phyloP scores from a whole-genome alignment of 2,888 invertebrate genomes.

The Epinotia nisella region DNA sequence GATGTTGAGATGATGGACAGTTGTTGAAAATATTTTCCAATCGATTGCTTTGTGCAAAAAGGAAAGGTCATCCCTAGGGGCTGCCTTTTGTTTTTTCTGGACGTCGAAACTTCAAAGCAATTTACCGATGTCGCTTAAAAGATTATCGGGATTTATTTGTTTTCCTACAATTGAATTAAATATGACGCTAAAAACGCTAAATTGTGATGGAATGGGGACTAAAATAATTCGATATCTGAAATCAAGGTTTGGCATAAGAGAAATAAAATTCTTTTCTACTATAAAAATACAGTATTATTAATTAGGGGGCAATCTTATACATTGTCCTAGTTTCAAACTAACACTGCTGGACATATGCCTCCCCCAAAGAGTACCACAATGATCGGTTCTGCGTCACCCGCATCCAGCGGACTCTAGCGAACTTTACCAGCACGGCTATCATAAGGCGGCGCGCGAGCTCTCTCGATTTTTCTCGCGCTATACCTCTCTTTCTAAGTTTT shows the following conservation, averaged over 20 bases:
- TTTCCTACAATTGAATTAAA: constrained; percentile 3
- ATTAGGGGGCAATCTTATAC: too few relatives aligned
- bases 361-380: too few relatives aligned
- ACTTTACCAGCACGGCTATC: too few relatives aligned
- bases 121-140: constrained; percentile 10
- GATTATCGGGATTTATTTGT: background rate
- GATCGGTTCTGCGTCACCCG: too few relatives aligned
- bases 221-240: constrained; percentile 3
- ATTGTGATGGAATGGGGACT: background rate
- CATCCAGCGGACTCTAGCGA: too few relatives aligned
- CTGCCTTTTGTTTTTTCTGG: background rate
- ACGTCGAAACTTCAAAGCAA: constrained; percentile 1
- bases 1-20: too few relatives aligned
- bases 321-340: too few relatives aligned
- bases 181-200: background rate
- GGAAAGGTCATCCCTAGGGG: constrained; percentile 2
- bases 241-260: too few relatives aligned
- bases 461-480: too few relatives aligned
- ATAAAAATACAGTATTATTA: background rate
- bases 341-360: too few relatives aligned
- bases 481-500: too few relatives aligned
- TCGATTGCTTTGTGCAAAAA: background rate
- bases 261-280: background rate
- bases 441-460: too few relatives aligned
- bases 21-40: background rate